Conservation (phyloP, 2,113 vertebrate genomes). For the Cairina moschata region DNA sequence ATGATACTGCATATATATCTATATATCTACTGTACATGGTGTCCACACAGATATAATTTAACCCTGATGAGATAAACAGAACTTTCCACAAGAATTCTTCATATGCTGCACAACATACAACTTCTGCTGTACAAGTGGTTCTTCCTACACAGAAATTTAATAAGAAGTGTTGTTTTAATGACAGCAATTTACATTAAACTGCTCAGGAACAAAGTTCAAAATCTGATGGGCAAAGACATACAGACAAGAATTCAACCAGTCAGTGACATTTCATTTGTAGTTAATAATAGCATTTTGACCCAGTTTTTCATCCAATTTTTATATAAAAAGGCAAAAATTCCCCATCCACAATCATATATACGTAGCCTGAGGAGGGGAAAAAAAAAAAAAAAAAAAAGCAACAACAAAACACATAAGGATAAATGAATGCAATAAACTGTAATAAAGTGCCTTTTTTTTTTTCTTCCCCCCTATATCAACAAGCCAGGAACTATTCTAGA, state of each 20-base stretch:
- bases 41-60: conserved; percentile 18
- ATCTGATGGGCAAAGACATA: not conserved
- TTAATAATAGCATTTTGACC: conserved; percentile 35
- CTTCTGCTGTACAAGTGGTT: not conserved
- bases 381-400: no score
- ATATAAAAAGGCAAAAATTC: conserved; percentile 20
- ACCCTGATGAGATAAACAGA: conserved; percentile 43
- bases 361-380: not conserved
- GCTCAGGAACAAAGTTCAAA: not conserved
- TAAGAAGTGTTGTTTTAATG: not conserved
- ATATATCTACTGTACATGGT: not conserved
- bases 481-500: conserved; percentile 23
- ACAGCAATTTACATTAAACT: not conserved
- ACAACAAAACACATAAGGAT: not conserved
- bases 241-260: not conserved
- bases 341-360: not conserved
- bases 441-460: not conserved
- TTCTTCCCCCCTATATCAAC: not conserved
- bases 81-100: not conserved
- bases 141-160: not conserved
- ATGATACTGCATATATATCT: not conserved
- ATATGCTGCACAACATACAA: not conserved
- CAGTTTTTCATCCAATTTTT: conserved; percentile 18
- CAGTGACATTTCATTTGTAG: not conserved
- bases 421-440: conserved; percentile 9